These are phyloP conservation scores for Oryzias melastigma DNA, from an alignment of 2,113 vertebrate genomes.

Conservation along the genomic window DNA sequence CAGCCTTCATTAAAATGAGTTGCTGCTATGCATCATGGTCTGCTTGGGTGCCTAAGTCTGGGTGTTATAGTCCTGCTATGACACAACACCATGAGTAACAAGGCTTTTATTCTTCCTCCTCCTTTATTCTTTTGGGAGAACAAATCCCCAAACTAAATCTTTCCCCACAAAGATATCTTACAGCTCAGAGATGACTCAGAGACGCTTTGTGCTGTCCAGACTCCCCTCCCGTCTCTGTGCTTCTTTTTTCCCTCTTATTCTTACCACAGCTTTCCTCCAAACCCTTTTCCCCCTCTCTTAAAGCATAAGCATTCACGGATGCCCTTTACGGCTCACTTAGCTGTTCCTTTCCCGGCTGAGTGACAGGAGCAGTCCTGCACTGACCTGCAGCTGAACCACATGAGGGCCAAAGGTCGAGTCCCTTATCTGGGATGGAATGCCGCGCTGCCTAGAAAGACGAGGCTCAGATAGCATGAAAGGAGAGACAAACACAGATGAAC, in stretches of 20 bases:
- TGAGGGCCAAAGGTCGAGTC: constrained; percentile 52
- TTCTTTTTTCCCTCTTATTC: constrained; percentile 3
- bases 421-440: constrained; percentile 66
- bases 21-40: constrained; percentile 10
- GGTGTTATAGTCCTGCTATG: constrained; percentile 30
- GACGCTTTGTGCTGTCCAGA: constrained; percentile 54
- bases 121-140: constrained; percentile 9
- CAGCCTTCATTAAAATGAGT: neutral
- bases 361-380: constrained; percentile 62
- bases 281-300: neutral
- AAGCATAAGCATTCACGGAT: constrained; percentile 15
- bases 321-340: constrained; percentile 20
- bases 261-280: constrained; percentile 23
- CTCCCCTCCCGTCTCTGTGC: neutral
- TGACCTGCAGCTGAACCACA: constrained; percentile 67
- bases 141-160: constrained; percentile 22
- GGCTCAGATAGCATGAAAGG: constrained; percentile 32
- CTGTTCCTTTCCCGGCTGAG: constrained; percentile 36
- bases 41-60: constrained; percentile 8
- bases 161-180: constrained; percentile 20
- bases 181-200: constrained; percentile 44
- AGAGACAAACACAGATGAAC: neutral
- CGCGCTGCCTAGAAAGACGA: constrained; percentile 28
- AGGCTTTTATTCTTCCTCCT: constrained; percentile 24
- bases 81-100: constrained; percentile 34